A percentile compares a stretch with the other conserved stretches of the same genome.
These are phyloP conservation scores for Electrophaes corylata DNA, from an alignment of 2,888 invertebrate species.

Conservation along the genomic window DNA sequence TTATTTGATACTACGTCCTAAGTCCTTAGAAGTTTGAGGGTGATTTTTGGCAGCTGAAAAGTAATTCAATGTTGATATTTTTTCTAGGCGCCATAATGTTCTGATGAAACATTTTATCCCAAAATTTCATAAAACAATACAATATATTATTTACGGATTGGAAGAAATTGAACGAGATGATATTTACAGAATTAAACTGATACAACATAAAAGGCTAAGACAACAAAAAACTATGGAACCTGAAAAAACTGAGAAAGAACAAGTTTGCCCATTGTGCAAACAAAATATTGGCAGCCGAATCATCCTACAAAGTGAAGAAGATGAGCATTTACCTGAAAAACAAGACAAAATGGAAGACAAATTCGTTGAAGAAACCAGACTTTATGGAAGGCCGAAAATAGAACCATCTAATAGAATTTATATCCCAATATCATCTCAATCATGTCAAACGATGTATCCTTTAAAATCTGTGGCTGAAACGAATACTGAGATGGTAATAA, in stretches of 20 bases:
- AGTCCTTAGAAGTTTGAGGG: constrained; percentile 15
- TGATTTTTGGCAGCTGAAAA: constrained; percentile 10
- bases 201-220: constrained; percentile 44
- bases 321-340: neutral
- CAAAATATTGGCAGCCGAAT: neutral
- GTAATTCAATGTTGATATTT: constrained; percentile 18
- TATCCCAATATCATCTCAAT: constrained; percentile 4
- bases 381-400: neutral
- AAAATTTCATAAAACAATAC: constrained; percentile 46
- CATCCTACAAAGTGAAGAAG: neutral
- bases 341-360: neutral
- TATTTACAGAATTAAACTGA: constrained; percentile 47
- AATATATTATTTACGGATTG: constrained; percentile 49
- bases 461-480: constrained; percentile 1
- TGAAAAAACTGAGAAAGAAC: neutral
- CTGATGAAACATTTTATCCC: constrained; percentile 54
- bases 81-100: constrained; percentile 54
- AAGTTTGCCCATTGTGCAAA: constrained; percentile 5
- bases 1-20: neutral
- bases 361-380: neutral
- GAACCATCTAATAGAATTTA: neutral
- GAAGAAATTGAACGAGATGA: constrained; percentile 58
- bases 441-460: neutral
- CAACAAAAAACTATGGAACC: neutral
- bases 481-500: constrained; percentile 30